Percentiles rank a stretch among this genome's conserved stretches.
These are phyloP conservation scores for Microplitis manilae DNA, from an alignment of 2,888 invertebrate genomes.

Conservation along the genomic window DNA sequence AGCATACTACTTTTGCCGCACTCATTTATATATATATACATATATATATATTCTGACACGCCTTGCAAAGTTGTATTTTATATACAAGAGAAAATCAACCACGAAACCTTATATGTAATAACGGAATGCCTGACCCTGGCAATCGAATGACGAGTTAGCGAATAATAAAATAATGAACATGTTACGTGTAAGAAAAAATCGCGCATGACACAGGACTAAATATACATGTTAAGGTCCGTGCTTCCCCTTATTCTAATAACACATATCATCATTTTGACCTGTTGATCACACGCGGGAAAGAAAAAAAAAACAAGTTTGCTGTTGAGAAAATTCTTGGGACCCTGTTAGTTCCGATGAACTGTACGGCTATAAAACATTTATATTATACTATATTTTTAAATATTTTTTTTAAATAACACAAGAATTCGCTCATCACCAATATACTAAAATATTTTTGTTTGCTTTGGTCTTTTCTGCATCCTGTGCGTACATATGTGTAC, in stretches of 20 bases:
- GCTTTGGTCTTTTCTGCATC: constrained; percentile 1
- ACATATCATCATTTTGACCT: constrained; percentile 25
- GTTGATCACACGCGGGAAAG: constrained; percentile 15
- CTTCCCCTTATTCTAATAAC: constrained; percentile 22
- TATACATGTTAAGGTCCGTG: constrained; percentile 19
- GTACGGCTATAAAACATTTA: constrained; percentile 8
- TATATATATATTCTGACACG: constrained; percentile 24
- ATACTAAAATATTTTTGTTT: constrained; percentile 11
- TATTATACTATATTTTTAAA: background rate
- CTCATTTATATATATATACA: background rate
- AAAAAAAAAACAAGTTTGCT: constrained; percentile 28
- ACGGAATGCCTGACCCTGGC: constrained; percentile 54
- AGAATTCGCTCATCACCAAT: constrained; percentile 12
- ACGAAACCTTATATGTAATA: constrained; percentile 49
- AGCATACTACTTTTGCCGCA: constrained; percentile 12
- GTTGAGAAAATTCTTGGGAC: constrained; percentile 34
- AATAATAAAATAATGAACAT: background rate
- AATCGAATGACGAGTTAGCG: constrained; percentile 44
- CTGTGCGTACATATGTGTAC: background rate
- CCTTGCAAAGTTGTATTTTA: constrained; percentile 28
- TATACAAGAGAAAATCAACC: constrained; percentile 51
- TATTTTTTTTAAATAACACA: constrained; percentile 5
- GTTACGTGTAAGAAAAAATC: constrained; percentile 31
- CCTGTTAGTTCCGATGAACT: constrained; percentile 11
- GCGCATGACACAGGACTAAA: constrained; percentile 29